These are phyloP conservation scores for Sebastes iracundus DNA, from an alignment of 2,797 vertebrate genomes.

Conservation along the genomic window DNA sequence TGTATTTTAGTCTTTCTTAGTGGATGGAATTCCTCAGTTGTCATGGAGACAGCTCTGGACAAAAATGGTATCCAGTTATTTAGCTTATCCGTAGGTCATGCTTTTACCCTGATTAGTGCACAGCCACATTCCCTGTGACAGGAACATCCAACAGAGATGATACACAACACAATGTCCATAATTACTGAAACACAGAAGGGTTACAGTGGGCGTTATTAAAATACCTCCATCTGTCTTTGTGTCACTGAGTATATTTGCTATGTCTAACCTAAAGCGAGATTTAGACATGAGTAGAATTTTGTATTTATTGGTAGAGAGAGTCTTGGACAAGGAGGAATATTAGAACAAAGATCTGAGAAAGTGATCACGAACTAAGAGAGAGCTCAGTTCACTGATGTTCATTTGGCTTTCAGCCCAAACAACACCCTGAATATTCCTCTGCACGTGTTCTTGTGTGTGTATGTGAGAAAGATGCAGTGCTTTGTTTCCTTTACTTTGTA, in stretches of 20 bases:
- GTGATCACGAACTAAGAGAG: not conserved
- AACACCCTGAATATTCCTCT: not conserved
- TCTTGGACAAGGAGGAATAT: not conserved
- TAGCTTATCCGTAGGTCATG: not conserved
- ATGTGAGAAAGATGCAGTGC: not conserved
- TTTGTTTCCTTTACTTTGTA: not conserved
- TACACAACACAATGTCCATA: not conserved
- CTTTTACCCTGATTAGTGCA: not conserved
- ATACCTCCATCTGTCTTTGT: not conserved
- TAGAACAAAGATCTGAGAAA: not conserved
- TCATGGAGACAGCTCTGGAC: slow-evolving; percentile 20
- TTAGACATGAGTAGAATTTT: not conserved
- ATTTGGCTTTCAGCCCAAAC: not conserved
- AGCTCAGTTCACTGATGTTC: not conserved
- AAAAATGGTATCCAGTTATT: not conserved
- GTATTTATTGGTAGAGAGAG: not conserved
- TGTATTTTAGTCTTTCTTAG: not conserved
- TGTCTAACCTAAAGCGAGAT: not conserved
- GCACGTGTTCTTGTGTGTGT: not conserved
- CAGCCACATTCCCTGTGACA: not conserved
- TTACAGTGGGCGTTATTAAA: not conserved
- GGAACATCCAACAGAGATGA: not conserved
- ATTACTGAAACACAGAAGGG: not conserved
- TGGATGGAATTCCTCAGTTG: not conserved
- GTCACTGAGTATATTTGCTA: not conserved